Evolutionary conservation across 2,888 invertebrate species (phyloP).

Genomic region (Augochlorella aurata): DNA sequence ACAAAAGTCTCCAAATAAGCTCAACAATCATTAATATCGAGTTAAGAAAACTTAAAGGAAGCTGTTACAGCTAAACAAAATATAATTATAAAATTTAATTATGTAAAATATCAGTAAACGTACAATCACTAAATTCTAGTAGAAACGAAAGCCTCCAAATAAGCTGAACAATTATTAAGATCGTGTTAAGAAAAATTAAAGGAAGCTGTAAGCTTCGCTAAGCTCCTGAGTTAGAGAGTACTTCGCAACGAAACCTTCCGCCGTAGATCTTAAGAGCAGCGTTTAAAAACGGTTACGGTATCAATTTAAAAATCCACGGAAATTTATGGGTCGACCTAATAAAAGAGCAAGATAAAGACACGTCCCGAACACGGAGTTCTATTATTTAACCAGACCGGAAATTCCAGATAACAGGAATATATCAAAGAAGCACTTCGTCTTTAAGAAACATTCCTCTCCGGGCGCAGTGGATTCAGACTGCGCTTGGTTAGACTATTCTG

Average conservation of each 20-base stretch:
- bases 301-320: background rate
- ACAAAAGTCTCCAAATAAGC: no score
- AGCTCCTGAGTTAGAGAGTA: no score
- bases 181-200: no score
- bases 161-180: no score
- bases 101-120: no score
- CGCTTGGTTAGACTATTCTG: background rate
- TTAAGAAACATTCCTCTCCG: background rate
- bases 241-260: background rate
- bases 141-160: no score
- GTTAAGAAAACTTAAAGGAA: no score
- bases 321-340: background rate
- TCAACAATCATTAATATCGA: no score
- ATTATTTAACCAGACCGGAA: constrained; percentile 5
- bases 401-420: constrained; percentile 11
- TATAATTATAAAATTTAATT: no score
- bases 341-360: constrained; percentile 1
- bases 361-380: background rate
- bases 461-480: background rate
- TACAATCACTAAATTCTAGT: no score
- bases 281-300: background rate
- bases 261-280: background rate
- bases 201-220: no score
- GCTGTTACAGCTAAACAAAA: no score
- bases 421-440: constrained; percentile 7